Evolutionary conservation across 2,113 vertebrate genomes (phyloP).

Genomic region (Corvus hawaiiensis): DNA sequence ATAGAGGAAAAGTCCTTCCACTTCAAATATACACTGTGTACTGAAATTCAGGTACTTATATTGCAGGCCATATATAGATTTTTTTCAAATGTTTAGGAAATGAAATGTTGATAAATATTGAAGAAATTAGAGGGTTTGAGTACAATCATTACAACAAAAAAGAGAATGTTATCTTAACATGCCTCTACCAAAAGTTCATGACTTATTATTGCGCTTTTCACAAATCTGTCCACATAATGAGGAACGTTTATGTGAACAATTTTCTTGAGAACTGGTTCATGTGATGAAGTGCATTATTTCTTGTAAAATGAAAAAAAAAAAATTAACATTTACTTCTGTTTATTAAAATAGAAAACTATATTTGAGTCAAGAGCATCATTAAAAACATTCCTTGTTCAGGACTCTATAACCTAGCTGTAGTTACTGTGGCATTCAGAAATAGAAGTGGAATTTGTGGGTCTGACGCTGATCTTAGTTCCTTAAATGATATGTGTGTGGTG

Average conservation of each 20-base stretch:
- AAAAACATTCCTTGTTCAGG: not conserved
- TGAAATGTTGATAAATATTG: not conserved
- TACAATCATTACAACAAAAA: not conserved
- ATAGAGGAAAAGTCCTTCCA: not conserved
- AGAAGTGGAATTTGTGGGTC: not conserved
- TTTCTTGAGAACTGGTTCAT: not conserved
- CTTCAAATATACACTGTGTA: not conserved
- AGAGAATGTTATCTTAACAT: not conserved
- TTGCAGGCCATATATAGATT: not conserved
- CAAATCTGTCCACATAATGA: not conserved
- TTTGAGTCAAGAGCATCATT: not conserved
- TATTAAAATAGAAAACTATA: not conserved
- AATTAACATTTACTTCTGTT: not conserved
- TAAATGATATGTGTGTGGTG: not conserved
- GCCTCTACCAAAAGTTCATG: not conserved
- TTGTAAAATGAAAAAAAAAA: not conserved
- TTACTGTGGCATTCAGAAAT: not conserved
- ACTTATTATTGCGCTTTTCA: not conserved
- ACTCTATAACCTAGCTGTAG: not conserved
- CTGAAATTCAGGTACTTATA: not conserved
- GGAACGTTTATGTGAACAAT: not conserved
- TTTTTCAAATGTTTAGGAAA: not conserved
- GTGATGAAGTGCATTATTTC: not conserved
- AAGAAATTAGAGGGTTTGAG: not conserved
- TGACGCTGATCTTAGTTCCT: not conserved